Percentiles rank a stretch among this genome's conserved stretches.
Conservation (phyloP, 2,888 invertebrate species). For the Papilio demoleus region DNA sequence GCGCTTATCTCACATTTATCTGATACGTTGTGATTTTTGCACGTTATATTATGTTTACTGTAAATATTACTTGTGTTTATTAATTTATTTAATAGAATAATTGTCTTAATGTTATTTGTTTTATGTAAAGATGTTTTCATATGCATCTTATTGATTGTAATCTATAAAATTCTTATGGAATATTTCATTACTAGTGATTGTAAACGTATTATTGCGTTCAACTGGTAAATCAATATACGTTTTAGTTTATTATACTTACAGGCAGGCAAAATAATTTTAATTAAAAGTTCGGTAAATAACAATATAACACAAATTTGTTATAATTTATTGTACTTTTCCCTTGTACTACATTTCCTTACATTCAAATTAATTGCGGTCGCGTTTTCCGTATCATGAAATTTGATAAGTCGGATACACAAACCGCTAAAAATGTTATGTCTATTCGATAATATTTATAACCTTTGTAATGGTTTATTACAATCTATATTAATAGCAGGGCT, state of each 20-base stretch:
- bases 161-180: not conserved
- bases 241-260: too few species aligned
- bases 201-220: not conserved
- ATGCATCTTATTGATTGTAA: conserved; percentile 3
- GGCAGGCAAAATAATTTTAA: not conserved
- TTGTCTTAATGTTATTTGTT: conserved; percentile 8
- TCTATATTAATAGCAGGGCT: too few species aligned
- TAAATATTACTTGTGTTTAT: conserved; percentile 5
- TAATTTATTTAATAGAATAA: conserved; percentile 27
- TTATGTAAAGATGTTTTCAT: not conserved
- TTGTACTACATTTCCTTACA: not conserved
- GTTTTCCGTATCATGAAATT: not conserved
- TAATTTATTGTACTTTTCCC: too few species aligned
- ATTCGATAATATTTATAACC: too few species aligned
- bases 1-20: conserved; percentile 18
- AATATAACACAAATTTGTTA: too few species aligned
- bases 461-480: too few species aligned
- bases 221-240: not conserved
- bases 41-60: not conserved
- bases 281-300: not conserved
- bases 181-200: not conserved
- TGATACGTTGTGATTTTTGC: conserved; percentile 9
- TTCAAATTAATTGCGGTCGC: not conserved
- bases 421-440: too few species aligned
- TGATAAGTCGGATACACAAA: too few species aligned